These are phyloP conservation scores for Blomia tropicalis DNA, from an alignment of 2,888 invertebrate genomes.

Conservation along the genomic window DNA sequence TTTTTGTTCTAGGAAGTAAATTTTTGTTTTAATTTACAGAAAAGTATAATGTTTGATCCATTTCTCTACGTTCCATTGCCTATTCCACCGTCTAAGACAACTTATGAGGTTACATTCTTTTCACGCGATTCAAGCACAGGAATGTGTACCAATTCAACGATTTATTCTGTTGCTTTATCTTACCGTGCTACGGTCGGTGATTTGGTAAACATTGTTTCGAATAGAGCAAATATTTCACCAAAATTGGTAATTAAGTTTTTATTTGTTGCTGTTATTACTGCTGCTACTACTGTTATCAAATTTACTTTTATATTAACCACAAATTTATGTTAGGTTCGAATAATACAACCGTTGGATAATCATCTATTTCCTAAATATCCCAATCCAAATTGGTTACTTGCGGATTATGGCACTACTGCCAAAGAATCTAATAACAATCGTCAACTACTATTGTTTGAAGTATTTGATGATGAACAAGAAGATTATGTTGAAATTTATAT, in stretches of 20 bases:
- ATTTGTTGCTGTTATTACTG: neutral
- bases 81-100: conserved; percentile 38
- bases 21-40: neutral
- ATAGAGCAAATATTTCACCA: conserved; percentile 32
- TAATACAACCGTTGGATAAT: neutral
- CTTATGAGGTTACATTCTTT: conserved; percentile 36
- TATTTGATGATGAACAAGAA: conserved; percentile 27
- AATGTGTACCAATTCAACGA: conserved; percentile 34
- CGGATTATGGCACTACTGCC: neutral
- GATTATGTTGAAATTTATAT: conserved; percentile 38
- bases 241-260: neutral
- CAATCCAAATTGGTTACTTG: neutral
- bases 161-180: conserved; percentile 33
- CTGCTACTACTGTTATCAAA: neutral
- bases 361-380: neutral
- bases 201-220: conserved; percentile 34
- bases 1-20: neutral
- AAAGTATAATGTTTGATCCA: conserved; percentile 40
- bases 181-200: conserved; percentile 35
- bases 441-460: neutral
- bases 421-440: neutral
- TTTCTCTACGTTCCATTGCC: conserved; percentile 41
- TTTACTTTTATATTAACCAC: neutral
- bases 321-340: neutral
- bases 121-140: conserved; percentile 34